Evolutionary conservation across 2,797 vertebrate species (phyloP).

Genomic region (Babyrousa celebensis): DNA sequence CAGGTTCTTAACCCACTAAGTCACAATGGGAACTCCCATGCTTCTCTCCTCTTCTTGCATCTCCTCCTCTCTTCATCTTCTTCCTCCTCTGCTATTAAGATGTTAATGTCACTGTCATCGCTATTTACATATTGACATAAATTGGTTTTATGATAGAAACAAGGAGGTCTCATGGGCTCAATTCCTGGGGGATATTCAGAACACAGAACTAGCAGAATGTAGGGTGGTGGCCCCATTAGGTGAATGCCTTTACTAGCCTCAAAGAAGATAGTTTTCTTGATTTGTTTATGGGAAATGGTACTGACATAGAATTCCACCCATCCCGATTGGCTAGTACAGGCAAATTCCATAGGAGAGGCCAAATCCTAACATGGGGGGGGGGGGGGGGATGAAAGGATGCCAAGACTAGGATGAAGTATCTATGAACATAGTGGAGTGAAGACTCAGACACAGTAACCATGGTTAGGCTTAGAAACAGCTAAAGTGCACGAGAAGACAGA

Average conservation of each 20-base stretch:
- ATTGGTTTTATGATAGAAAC: neutral
- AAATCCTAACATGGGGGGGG: neutral
- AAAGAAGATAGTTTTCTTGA: neutral
- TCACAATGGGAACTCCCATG: too few species aligned
- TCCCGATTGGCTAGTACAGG: neutral
- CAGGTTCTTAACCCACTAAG: too few species aligned
- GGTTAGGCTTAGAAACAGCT: neutral
- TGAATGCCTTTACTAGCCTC: neutral
- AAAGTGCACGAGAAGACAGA: neutral
- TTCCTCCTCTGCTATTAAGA: neutral
- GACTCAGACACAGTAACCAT: neutral
- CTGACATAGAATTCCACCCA: neutral
- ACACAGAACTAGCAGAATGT: neutral
- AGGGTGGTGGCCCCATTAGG: neutral
- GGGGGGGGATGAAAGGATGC: neutral
- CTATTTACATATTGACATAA: neutral
- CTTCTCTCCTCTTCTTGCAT: neutral
- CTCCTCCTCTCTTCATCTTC: neutral
- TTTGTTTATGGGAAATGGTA: neutral
- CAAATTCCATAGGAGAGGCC: neutral
- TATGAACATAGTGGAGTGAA: neutral
- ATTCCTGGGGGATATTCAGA: neutral
- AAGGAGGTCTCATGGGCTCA: neutral
- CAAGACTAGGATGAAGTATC: neutral
- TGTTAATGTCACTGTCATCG: neutral